These are phyloP conservation scores for Rissa tridactyla DNA, from an alignment of 2,113 vertebrate genomes.

Conservation along the genomic window DNA sequence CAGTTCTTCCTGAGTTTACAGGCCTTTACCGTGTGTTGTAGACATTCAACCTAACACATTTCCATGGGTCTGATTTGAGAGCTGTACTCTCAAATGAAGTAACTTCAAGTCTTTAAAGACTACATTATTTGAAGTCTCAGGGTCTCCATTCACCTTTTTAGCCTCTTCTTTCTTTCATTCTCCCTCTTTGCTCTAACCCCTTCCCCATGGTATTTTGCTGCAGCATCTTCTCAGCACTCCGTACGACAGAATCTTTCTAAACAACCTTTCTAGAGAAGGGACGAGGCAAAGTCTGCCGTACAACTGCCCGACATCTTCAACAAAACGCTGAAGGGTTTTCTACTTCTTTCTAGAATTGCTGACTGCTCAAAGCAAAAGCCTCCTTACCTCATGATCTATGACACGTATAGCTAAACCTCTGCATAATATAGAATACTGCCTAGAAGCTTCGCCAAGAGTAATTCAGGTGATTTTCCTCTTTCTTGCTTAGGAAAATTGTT, in stretches of 20 bases:
- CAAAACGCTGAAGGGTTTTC: neutral
- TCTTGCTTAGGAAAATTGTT: neutral
- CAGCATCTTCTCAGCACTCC: neutral
- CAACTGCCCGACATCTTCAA: neutral
- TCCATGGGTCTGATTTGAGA: neutral
- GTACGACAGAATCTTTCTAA: neutral
- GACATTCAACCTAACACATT: accelerated
- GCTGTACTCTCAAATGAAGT: neutral
- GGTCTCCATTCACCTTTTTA: neutral
- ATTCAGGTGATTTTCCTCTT: neutral
- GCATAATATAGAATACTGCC: neutral
- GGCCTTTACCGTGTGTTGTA: neutral
- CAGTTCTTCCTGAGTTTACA: neutral
- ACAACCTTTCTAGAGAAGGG: neutral
- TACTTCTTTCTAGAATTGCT: neutral
- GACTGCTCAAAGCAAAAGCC: neutral
- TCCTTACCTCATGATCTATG: neutral
- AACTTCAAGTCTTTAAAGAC: neutral
- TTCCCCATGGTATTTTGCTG: neutral
- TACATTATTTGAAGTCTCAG: neutral
- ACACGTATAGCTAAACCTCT: neutral
- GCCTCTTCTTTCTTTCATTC: neutral
- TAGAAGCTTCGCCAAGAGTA: neutral
- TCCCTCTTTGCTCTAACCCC: neutral
- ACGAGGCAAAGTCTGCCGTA: neutral